Evolutionary conservation across 2,113 vertebrate species (phyloP).

Genomic region (Istiophorus platypterus): DNA sequence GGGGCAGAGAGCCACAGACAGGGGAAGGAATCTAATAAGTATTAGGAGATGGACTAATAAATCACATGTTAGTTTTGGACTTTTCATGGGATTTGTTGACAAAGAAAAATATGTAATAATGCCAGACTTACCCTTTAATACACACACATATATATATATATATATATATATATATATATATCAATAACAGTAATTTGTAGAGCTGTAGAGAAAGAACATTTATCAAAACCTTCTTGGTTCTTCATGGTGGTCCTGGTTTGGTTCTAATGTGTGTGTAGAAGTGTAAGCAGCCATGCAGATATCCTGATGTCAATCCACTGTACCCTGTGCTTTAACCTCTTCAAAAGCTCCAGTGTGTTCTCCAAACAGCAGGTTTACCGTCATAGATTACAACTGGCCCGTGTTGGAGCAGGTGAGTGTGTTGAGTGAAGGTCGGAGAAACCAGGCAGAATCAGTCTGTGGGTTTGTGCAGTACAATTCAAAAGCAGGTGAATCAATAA

Average conservation of each 20-base stretch:
- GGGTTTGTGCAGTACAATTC: constrained; percentile 18
- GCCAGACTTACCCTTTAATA: neutral
- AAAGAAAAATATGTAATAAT: neutral
- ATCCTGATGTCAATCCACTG: constrained; percentile 36
- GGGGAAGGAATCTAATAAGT: too few species aligned
- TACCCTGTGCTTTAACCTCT: constrained; percentile 50
- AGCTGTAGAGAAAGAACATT: neutral
- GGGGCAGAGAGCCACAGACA: too few species aligned
- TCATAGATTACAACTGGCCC: constrained; percentile 1
- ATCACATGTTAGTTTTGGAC: too few species aligned
- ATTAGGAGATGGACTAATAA: too few species aligned
- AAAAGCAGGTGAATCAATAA: neutral
- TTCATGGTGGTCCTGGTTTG: neutral
- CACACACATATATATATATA: too few species aligned
- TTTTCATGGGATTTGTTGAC: constrained; percentile 4
- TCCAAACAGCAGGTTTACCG: constrained; percentile 37
- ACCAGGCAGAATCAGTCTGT: neutral
- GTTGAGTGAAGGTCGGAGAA: constrained; percentile 9
- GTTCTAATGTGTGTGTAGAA: neutral
- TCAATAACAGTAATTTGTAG: neutral
- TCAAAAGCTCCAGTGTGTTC: constrained; percentile 42
- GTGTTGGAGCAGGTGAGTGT: constrained; percentile 37
- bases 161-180: too few species aligned
- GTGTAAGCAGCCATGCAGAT: constrained; percentile 39
- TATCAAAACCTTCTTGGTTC: neutral